A percentile compares a stretch with the other conserved stretches of the same genome.
Evolutionary conservation across 2,888 invertebrate species (phyloP).

Genomic region (Sussaba pulchella): DNA sequence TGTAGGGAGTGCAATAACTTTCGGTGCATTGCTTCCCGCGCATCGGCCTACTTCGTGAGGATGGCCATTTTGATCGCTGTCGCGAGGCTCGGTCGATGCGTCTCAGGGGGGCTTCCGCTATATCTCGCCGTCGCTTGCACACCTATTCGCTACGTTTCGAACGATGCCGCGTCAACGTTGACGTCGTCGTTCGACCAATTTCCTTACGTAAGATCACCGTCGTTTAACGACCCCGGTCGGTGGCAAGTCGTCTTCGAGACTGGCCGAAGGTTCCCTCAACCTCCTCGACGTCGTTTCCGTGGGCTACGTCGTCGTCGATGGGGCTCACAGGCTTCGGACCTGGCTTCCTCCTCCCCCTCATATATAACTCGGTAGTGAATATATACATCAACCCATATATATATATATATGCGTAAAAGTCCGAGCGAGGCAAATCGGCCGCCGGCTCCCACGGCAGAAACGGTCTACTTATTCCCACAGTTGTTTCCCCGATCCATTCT

Average conservation of each 20-base stretch:
- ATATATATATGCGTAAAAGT: conserved; percentile 15
- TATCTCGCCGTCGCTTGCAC: neutral
- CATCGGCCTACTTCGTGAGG: conserved; percentile 21
- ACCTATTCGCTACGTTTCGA: conserved; percentile 2
- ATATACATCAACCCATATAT: conserved; percentile 1
- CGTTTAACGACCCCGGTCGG: conserved; percentile 37
- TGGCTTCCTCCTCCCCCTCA: neutral
- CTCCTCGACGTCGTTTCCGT: conserved; percentile 52
- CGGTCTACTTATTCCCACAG: conserved; percentile 56
- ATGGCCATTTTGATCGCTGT: conserved; percentile 34
- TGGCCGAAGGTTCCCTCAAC: conserved; percentile 32
- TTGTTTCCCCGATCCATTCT: conserved; percentile 8
- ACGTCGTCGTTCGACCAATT: conserved; percentile 42
- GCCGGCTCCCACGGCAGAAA: conserved; percentile 24
- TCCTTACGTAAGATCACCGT: conserved; percentile 30
- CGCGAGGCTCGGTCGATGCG: conserved; percentile 8
- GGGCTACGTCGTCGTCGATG: conserved; percentile 21
- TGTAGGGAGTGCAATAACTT: conserved; percentile 51
- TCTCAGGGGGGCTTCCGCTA: neutral
- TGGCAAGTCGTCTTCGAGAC: conserved; percentile 21
- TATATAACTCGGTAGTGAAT: neutral
- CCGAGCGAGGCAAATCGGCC: conserved; percentile 49
- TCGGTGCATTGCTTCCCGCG: conserved; percentile 35
- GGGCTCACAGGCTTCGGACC: conserved; percentile 6
- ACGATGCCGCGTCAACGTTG: conserved; percentile 44